Base-by-base conservation (phyloP, 2,113 vertebrate species). In the Gnathonemus longibarbis region DNA sequence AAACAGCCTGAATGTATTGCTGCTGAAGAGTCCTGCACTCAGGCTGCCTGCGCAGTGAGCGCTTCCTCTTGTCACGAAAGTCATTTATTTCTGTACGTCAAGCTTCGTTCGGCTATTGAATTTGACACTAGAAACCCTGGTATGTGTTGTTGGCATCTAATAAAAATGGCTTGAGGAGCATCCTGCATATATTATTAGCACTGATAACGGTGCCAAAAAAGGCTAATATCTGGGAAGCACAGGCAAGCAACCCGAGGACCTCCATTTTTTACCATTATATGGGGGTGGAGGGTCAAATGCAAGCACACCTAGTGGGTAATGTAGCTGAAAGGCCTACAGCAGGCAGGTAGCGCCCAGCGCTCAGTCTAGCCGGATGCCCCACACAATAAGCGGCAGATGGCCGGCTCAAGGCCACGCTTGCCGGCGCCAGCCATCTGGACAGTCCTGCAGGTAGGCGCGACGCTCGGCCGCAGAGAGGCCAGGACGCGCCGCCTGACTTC, bases 341-440 rank as follows among this genome's bases (percentile, higher is more conserved):
- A 39, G 35, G 50, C 35, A 90, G 52, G 50, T 53, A 56, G 11
- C 5, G n/a, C 85, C 56, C 27, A 11, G 50, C 5, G 10, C 85
- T 87, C 85, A 9, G 48, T 91, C 91, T 89, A 45, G 80, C 66
- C 45, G 89, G 83, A 90, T 89, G 92, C 88, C 83, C 15, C 46
- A 66, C 58, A 89, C 87, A 90, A 92, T 93, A 93, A 92, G 92
- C 93, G 93, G 93, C 94, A 94, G 94, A 95, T 96, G 94, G 95
- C 92, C 92, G 92, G 94, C 91, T 91, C 90, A 92, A 31, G 90
- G 91, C 92, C 87, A 89, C 90, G 89, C 87, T 88, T 58, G 49
- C 89, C 88, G 88, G 90, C 89, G 89, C 90, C 90, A 83, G 94
- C 94, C 94, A 94, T 95, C 94, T 95, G 94, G 94, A 92, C 91